phyloP scores from a whole-genome alignment of 1,140 invertebrate species.

The Drosophila equinoxialis region DNA sequence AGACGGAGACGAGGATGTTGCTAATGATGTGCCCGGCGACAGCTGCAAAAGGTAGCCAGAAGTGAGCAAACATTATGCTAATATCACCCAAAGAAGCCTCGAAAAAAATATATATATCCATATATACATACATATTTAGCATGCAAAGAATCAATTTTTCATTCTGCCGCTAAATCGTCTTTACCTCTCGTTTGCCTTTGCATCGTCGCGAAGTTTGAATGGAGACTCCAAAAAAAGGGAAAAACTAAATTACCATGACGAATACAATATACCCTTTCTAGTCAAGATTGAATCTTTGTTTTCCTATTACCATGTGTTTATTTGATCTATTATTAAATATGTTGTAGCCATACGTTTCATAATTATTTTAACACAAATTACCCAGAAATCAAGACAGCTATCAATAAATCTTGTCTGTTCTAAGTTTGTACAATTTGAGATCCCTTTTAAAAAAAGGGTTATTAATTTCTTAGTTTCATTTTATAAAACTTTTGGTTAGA shows the following conservation, averaged over 20 bases:
- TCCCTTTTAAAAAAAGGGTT: not conserved
- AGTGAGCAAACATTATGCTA: slow-evolving; percentile 79
- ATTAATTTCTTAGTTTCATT: not conserved
- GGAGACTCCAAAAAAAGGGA: not conserved
- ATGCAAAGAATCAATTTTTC: slow-evolving; percentile 82
- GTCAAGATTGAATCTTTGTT: not conserved
- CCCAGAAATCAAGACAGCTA: too few relatives aligned
- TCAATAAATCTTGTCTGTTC: too few relatives aligned
- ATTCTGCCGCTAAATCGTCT: slow-evolving; percentile 69
- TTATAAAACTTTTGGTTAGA: too few relatives aligned
- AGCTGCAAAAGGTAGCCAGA: slow-evolving; percentile 71
- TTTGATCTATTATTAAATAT: too few relatives aligned
- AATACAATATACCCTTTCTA: not conserved
- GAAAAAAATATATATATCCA: slow-evolving; percentile 24
- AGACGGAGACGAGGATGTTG: slow-evolving; percentile 58
- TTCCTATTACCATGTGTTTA: too few relatives aligned
- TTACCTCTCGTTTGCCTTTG: slow-evolving; percentile 23
- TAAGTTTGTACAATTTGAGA: not conserved
- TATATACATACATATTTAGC: slow-evolving; percentile 46
- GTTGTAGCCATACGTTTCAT: too few relatives aligned
- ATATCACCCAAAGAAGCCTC: slow-evolving; percentile 50
- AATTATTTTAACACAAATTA: too few relatives aligned
- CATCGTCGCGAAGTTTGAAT: not conserved
- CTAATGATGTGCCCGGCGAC: slow-evolving; percentile 75
- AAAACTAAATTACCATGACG: not conserved